Evolutionary conservation across 2,888 invertebrate species (phyloP), one percentile per base, ranked within the genome.

Genomic region (Anorthoa munda): DNA sequence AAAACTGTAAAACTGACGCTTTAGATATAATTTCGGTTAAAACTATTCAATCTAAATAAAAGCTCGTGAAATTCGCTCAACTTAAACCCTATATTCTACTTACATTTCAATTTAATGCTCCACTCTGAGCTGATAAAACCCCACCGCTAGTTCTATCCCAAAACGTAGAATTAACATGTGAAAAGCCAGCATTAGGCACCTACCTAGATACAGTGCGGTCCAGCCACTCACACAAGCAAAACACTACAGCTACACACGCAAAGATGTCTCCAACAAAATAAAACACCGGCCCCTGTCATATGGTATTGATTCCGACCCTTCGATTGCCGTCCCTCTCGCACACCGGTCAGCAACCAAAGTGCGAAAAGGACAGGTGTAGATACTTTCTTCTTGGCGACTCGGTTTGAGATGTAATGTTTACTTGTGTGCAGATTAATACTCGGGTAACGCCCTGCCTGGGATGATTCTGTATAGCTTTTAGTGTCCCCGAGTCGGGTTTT

Each of bases 291-390:
- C 89, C 87, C 87, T 94, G 94, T 94, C 94, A 94, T 93, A 91
- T 92, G 91, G 93, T 95, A 95, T 95, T 94, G 95, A 95, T 95
- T 95, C 94, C 91, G 90, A 91, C 91, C 92, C 90, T 92, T 91
- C 83, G 81, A 84, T 86, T 87, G 87, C 85, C 77, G 79, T 87
- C 88, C 83, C 90, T 80, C 81, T 94, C 93, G 58, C 84, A 69
- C 91, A 67, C 85, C 86, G 90, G 91, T 90, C 90, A 87, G 72
- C 48, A 73, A 70, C 58, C 39, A 72, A 81, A 75, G 88, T 75
- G 85, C 59, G 88, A 92, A 84, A 64, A 86, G 83, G 92, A 91
- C 91, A 89, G 91, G 88, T 89, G 89, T 87, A 87, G 75, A 84
- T 86, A 86, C 86, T 86, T 86, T 88, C 86, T 87, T 88, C 90